Conservation (phyloP, 2,888 invertebrate species). For the Nasonovia ribisnigri region DNA sequence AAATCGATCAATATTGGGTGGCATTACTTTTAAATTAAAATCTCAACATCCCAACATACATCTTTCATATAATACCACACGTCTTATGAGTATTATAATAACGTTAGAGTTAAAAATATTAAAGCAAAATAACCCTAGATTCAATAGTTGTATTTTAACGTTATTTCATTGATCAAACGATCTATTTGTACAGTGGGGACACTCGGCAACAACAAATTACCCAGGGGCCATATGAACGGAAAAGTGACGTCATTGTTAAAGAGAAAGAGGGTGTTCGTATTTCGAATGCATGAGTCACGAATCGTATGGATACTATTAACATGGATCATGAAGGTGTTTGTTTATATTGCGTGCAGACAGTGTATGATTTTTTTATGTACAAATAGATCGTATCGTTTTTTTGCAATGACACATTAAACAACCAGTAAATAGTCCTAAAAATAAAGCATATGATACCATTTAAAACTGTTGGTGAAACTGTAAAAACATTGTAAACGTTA, state of each 20-base stretch:
- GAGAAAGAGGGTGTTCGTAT: slow-evolving; percentile 56
- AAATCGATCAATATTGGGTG: background rate
- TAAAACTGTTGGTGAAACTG: slow-evolving; percentile 2
- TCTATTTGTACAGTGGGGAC: slow-evolving; percentile 40
- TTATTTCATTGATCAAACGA: slow-evolving; percentile 61
- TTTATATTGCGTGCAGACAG: slow-evolving; percentile 50
- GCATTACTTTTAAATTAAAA: background rate
- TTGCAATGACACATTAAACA: slow-evolving; percentile 41
- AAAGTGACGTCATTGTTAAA: slow-evolving; percentile 61
- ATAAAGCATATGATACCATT: background rate
- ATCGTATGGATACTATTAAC: slow-evolving; percentile 40
- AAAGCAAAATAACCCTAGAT: background rate
- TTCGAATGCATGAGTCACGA: slow-evolving; percentile 56
- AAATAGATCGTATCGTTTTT: slow-evolving; percentile 32
- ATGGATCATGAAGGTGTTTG: slow-evolving; percentile 62
- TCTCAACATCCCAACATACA: background rate
- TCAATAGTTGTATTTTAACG: slow-evolving; percentile 28
- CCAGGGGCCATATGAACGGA: slow-evolving; percentile 61
- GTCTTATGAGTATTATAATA: background rate
- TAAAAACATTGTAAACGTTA: slow-evolving; percentile 19
- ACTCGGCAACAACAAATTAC: slow-evolving; percentile 45
- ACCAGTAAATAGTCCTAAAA: slow-evolving; percentile 9
- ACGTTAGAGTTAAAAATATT: background rate
- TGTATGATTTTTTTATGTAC: slow-evolving; percentile 12
- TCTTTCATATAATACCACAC: background rate